Evolutionary conservation across 2,888 invertebrate species (phyloP).

Genomic region (Tuta absoluta): DNA sequence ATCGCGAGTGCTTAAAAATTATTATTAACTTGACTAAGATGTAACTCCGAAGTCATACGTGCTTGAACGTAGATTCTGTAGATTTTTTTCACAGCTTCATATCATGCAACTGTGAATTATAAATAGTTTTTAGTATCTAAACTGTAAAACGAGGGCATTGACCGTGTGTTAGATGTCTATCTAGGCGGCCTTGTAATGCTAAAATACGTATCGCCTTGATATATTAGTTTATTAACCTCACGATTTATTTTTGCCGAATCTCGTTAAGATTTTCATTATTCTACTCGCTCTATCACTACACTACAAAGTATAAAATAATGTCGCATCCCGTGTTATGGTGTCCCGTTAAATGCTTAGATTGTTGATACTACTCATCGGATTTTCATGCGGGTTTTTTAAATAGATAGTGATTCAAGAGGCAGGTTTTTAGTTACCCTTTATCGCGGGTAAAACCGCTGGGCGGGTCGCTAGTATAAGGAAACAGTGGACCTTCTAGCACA

Average conservation of each 20-base stretch:
- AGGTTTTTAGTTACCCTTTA: no score
- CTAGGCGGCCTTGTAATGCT: constrained; percentile 21
- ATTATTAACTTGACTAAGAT: background rate
- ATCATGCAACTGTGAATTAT: background rate
- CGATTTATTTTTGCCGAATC: background rate
- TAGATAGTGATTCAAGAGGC: no score
- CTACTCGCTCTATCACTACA: no score
- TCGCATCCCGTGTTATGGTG: no score
- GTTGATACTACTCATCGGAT: no score
- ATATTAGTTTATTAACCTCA: constrained; percentile 6
- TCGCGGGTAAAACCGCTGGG: no score
- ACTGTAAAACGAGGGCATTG: constrained; percentile 16
- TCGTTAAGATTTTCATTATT: background rate
- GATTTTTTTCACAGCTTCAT: background rate
- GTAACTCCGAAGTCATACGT: background rate
- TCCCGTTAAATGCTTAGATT: no score
- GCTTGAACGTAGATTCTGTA: background rate
- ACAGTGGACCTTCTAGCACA: no score
- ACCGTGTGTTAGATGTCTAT: constrained; percentile 21
- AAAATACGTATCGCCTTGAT: constrained; percentile 5
- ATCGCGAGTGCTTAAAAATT: no score
- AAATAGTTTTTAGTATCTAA: background rate
- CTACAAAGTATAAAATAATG: no score
- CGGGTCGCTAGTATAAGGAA: no score
- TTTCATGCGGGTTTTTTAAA: no score